Percentiles rank a stretch among this genome's conserved stretches.
Conservation (phyloP, 2,888 invertebrate species). For the Lycia hirtaria region DNA sequence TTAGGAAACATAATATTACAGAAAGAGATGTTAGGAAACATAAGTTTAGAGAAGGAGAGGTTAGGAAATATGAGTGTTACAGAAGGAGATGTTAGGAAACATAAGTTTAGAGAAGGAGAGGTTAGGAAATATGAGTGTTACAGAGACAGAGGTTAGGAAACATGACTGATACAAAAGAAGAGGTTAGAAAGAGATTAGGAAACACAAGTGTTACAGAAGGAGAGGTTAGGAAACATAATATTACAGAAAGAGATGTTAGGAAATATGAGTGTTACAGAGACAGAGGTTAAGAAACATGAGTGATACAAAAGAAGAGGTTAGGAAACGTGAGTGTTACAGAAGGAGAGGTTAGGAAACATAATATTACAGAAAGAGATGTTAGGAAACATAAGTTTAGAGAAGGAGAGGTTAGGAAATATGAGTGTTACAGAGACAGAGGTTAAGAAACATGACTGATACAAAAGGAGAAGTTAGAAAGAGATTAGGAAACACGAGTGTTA, state of each 20-base stretch:
- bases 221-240: neutral
- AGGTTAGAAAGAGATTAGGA: no score
- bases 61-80: neutral
- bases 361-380: neutral
- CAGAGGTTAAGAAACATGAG: neutral
- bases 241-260: neutral
- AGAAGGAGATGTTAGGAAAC: neutral
- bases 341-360: neutral
- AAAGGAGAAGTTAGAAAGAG: no score
- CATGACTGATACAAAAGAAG: neutral
- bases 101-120: neutral
- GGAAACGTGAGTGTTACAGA: neutral
- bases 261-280: neutral
- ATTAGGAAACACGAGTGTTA: neutral
- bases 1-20: neutral
- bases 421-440: no score
- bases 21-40: neutral
- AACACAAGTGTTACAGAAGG: neutral
- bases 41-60: neutral
- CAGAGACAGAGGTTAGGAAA: neutral
- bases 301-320: neutral
- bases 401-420: neutral
- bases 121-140: neutral
- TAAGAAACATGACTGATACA: no score
- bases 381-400: neutral